Base-by-base conservation (phyloP, 2,888 invertebrate genomes). In the Luperina testacea region DNA sequence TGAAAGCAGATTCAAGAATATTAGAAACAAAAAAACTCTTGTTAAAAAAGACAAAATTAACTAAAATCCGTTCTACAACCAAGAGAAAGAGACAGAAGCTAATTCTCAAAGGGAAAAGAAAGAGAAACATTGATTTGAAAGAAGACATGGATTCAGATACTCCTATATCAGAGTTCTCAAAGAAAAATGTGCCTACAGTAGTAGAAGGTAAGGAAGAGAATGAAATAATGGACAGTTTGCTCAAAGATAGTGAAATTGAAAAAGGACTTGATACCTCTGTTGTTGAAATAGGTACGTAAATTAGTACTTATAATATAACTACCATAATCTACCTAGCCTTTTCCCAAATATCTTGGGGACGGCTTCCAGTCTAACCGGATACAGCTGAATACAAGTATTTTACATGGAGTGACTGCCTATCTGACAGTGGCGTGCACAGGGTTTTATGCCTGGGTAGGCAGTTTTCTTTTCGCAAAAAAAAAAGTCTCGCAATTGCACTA, bases 101-200 rank as follows among this genome's bases (percentile, higher is more conserved):
- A 20, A 70, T 71, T 27, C 13, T 77, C 32, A 72, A 88, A 72
- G 42, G 15, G 0, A 88, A 77, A 74, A 71, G 77, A 80, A 84
- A 77, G 64, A 84, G 59, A 75, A 38, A 15, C 0, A 38, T 57
- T 13, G 42, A 57, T n/a, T 61, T 73, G 7, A 77, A 79, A 6
- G 84, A 84, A 38, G 91, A 92, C 7, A 82, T 84, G 38, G 94
- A 94, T 77, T 94, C 93, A 0, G 93, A 94, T 57, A 91, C 89
- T 4, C 93, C 93, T 0, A 91, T 94, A 70, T 82, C 93, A 0
- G 81, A 87, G 53, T 77, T 92, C 68, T 78, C 86, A 11, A 89
- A 85, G 61, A 90, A 87, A 82, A 87, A 51, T 79, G 63, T 71
- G 32, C 73, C 45, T 70, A 61, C 74, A 59, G 13, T 0, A 1